Evolutionary conservation across 2,113 vertebrate species (phyloP).

Genomic region (Steatornis caripensis): DNA sequence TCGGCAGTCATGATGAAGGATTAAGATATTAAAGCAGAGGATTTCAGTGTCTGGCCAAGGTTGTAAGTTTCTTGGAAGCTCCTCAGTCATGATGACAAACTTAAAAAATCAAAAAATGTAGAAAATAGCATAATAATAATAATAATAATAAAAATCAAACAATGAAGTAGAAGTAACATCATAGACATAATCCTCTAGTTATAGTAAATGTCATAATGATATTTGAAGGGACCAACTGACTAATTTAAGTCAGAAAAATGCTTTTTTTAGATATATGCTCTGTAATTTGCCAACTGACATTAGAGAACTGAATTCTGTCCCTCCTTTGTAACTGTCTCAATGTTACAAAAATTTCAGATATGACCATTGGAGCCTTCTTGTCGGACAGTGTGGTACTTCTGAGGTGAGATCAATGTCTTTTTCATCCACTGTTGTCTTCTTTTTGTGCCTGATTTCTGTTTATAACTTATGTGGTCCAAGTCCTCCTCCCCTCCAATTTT

Average conservation of each 20-base stretch:
- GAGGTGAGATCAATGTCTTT: slow-evolving; percentile 78
- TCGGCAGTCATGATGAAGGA: not conserved
- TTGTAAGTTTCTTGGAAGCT: not conserved
- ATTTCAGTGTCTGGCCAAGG: not conserved
- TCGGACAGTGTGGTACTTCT: slow-evolving; percentile 89
- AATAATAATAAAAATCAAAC: not conserved
- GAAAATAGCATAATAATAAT: not conserved
- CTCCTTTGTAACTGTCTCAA: not conserved
- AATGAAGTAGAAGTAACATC: not conserved
- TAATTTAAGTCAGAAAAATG: not conserved
- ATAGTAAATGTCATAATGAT: not conserved
- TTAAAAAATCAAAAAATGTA: not conserved
- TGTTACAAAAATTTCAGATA: slow-evolving; percentile 78
- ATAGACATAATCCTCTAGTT: not conserved
- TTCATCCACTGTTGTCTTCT: not conserved
- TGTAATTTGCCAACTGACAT: not conserved
- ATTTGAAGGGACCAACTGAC: not conserved
- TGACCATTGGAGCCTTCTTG: slow-evolving; percentile 95
- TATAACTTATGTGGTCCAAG: not conserved
- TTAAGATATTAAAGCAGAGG: not conserved
- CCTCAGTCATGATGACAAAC: not conserved
- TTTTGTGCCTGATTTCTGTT: not conserved
- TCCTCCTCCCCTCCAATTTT: not conserved
- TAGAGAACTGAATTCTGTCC: not conserved
- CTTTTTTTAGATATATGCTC: not conserved